A percentile compares a stretch with the other conserved stretches of the same genome.
Conservation (phyloP, 2,797 vertebrate genomes). For the Tokudaia tokunoshimensis region DNA sequence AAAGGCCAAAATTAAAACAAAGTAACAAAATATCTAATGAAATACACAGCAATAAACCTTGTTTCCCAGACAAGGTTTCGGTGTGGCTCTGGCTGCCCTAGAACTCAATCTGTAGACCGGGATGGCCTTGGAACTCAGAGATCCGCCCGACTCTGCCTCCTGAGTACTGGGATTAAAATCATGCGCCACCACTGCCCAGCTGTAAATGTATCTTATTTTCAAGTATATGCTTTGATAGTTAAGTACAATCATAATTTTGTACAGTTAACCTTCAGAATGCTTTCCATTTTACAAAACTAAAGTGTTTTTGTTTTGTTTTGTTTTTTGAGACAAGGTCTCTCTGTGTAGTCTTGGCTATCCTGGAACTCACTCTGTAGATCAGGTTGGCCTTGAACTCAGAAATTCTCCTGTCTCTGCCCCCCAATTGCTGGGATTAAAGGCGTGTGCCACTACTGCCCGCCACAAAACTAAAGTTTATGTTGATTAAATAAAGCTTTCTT, state of each 20-base stretch:
- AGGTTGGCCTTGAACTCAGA: too few relatives aligned
- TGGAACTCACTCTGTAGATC: too few relatives aligned
- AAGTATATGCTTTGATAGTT: neutral
- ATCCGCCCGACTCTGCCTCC: neutral
- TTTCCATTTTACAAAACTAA: constrained; percentile 16
- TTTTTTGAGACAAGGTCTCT: too few relatives aligned
- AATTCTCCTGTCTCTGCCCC: too few relatives aligned
- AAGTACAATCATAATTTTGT: neutral
- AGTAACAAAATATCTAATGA: neutral
- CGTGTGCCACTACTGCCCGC: too few relatives aligned
- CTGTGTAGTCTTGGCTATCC: too few relatives aligned
- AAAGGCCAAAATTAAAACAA: neutral
- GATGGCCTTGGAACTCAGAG: neutral
- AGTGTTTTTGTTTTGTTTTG: neutral
- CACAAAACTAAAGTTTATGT: neutral
- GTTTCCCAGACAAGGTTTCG: neutral
- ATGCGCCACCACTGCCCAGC: neutral
- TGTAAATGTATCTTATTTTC: neutral
- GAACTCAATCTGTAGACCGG: neutral
- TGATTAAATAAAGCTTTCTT: neutral
- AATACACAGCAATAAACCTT: neutral
- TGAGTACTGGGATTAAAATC: neutral
- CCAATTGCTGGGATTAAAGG: too few relatives aligned
- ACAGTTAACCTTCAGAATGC: neutral
- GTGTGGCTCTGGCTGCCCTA: neutral